Evolutionary conservation across 2,797 vertebrate species (phyloP).

Genomic region (Pterois miles): DNA sequence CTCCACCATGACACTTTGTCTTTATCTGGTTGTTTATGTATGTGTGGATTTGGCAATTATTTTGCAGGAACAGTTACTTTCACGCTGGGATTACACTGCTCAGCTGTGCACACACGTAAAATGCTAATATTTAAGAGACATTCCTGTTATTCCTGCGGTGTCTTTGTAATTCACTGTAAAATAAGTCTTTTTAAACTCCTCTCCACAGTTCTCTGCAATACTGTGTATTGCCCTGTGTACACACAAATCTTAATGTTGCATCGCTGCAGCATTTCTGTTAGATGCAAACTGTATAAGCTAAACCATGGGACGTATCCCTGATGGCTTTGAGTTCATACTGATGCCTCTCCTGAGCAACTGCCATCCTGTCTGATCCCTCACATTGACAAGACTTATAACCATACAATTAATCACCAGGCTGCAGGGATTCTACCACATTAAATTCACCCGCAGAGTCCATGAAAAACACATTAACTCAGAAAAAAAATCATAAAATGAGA

Average conservation of each 20-base stretch:
- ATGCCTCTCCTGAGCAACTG: background rate
- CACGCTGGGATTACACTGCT: no score
- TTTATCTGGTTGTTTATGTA: no score
- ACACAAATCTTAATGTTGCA: background rate
- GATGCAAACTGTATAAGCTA: background rate
- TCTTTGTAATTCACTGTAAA: background rate
- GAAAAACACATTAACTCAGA: constrained; percentile 15
- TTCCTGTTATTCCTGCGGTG: no score
- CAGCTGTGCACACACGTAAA: no score
- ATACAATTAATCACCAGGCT: constrained; percentile 5
- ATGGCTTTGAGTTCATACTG: background rate
- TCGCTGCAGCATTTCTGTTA: background rate
- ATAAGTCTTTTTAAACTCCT: background rate
- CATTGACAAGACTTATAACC: background rate
- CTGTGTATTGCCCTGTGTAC: background rate
- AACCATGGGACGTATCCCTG: background rate
- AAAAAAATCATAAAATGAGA: background rate
- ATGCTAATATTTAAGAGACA: no score
- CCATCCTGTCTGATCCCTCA: background rate
- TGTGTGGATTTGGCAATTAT: no score
- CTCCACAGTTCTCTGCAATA: background rate
- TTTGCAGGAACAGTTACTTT: no score
- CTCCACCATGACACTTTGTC: no score
- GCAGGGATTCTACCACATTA: constrained; percentile 21
- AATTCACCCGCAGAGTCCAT: constrained; percentile 26